Conservation (phyloP, 1,140 invertebrate species). For the Caenorhabditis remanei region DNA sequence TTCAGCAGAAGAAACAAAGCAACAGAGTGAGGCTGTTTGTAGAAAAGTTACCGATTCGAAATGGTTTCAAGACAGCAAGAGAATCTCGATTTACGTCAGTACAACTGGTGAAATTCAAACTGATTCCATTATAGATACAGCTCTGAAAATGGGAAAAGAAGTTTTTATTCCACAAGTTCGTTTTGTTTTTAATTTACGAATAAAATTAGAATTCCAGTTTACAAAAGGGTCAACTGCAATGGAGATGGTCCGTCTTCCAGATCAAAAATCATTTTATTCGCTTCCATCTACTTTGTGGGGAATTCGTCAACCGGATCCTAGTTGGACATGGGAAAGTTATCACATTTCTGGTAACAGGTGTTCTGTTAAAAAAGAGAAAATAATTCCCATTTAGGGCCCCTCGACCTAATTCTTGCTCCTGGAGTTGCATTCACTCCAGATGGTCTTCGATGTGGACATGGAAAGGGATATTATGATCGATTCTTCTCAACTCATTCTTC, state of each 20-base stretch:
- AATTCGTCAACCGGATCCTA: conserved; percentile 47
- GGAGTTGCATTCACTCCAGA: conserved; percentile 35
- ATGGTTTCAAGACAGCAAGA: conserved; percentile 12
- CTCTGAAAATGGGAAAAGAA: conserved; percentile 30
- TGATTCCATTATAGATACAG: conserved; percentile 22
- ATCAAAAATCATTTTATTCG: conserved; percentile 5
- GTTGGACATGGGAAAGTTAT: conserved; percentile 49
- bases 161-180: conserved; percentile 54
- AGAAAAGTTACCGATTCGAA: background rate
- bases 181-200: background rate
- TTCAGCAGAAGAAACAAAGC: background rate
- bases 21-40: background rate
- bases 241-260: conserved; percentile 51
- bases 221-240: conserved; percentile 7
- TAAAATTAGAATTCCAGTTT: conserved; percentile 13
- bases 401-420: conserved; percentile 43
- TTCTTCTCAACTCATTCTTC: conserved; percentile 28
- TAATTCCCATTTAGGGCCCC: conserved; percentile 20
- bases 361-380: background rate
- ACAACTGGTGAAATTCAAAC: conserved; percentile 55
- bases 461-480: conserved; percentile 60
- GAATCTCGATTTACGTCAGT: conserved; percentile 49
- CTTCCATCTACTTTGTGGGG: conserved; percentile 44
- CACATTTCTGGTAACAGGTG: background rate
- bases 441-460: conserved; percentile 53